These are phyloP conservation scores for Cephalopachus bancanus DNA, from an alignment of 2,797 vertebrate species.

Conservation along the genomic window DNA sequence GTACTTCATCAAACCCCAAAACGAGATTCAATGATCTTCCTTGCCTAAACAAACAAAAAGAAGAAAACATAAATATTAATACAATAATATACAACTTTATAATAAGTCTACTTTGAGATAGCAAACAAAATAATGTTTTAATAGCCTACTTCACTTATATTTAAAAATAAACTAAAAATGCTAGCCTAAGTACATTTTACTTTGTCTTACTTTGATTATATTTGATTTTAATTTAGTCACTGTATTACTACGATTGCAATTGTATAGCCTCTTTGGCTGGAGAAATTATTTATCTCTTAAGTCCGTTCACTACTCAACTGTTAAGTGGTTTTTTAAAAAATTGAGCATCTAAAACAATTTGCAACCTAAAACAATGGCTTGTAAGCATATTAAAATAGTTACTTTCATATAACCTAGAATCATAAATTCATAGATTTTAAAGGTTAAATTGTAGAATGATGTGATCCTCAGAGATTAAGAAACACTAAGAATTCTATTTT, in stretches of 20 bases:
- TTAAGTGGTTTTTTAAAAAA: not conserved
- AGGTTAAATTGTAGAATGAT: not conserved
- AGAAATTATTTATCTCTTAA: constrained; percentile 49
- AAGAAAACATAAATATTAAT: not conserved
- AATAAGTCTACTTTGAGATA: not conserved
- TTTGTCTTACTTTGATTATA: constrained; percentile 24
- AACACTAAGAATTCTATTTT: constrained; percentile 48
- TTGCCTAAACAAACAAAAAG: not conserved
- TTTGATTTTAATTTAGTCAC: constrained; percentile 29
- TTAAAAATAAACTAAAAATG: constrained; percentile 49
- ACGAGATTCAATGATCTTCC: not conserved
- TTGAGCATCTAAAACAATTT: not conserved
- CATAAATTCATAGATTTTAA: not conserved
- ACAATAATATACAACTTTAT: not conserved
- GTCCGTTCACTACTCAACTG: not conserved
- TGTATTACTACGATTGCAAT: not conserved
- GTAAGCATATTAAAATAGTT: constrained; percentile 6
- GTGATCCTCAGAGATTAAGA: constrained; percentile 25
- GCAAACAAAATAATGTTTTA: constrained; percentile 5
- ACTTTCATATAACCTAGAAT: not conserved
- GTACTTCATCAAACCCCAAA: not conserved
- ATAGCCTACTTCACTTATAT: not conserved
- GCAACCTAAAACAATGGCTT: not conserved
- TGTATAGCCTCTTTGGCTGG: not conserved
- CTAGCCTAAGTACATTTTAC: not conserved